phyloP scores from a whole-genome alignment of 1,140 invertebrate genomes.

The Mesaphorura yosii region DNA sequence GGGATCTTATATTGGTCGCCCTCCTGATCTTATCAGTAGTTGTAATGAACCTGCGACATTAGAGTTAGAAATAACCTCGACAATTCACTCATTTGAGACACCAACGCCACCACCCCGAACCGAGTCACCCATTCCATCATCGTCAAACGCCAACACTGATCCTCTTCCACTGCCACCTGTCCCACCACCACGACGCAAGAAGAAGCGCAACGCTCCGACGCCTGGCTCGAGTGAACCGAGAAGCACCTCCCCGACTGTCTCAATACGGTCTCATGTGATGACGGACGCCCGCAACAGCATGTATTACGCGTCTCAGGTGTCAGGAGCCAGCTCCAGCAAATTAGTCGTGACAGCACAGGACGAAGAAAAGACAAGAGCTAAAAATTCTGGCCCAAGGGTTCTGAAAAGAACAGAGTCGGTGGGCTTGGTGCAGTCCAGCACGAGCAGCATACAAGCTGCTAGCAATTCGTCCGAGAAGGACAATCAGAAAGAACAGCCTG shows the following conservation, averaged over 20 bases:
- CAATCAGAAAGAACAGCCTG: too few species aligned
- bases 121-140: too few species aligned
- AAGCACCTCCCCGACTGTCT: conserved; percentile 34
- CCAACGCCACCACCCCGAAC: conserved; percentile 7
- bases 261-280: conserved; percentile 16
- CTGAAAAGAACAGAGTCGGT: conserved; percentile 44
- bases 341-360: conserved; percentile 39
- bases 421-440: conserved; percentile 36
- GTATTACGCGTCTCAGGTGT: too few species aligned
- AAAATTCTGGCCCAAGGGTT: conserved; percentile 45
- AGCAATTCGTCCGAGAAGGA: too few species aligned
- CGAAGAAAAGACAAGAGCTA: conserved; percentile 54
- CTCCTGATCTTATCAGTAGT: conserved; percentile 2
- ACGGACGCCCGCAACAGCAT: conserved; percentile 67
- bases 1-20: conserved; percentile 11
- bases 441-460: conserved; percentile 35
- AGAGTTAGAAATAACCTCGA: conserved; percentile 43
- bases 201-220: conserved; percentile 40
- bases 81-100: not conserved
- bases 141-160: not conserved
- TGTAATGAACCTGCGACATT: not conserved
- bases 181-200: conserved; percentile 39
- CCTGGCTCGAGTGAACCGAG: conserved; percentile 70
- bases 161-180: conserved; percentile 21
- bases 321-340: too few species aligned